Base-by-base conservation (phyloP, 2,888 invertebrate species). In the Orgyia antiqua region DNA sequence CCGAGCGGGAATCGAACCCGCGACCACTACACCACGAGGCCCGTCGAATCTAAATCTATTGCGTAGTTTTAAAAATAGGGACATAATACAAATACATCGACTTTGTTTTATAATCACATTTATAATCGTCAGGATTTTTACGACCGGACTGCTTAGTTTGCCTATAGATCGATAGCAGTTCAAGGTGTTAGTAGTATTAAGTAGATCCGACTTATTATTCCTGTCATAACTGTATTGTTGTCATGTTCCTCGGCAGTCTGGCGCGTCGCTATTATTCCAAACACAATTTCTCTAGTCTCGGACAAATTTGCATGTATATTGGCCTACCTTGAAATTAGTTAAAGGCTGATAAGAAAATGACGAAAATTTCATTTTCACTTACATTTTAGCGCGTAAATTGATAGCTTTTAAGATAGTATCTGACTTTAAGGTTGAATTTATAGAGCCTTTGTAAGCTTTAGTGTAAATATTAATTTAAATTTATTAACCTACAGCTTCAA, bases 281-380 rank as follows among this genome's bases (percentile, higher is more conserved):
- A 66, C 53, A 47, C 61, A 63, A 63, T 66, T 65, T 61, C 55
- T 42, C 45, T 36, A 37, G 51, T 54, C 57, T 52, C 33, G 28
- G 27, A 20, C 18, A 35, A 53, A 68, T 68, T 68, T 67, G 59
- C 68, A 68, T 68, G 52, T 64, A 60, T 68, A 67, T 68, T 64
- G 58, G 29, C 12, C 10, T 18, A 35, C 29, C 26, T 29, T 18
- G 29, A 18, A 29, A 29, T 27, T 31, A 28, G n/a, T 24, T n/a
- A 19, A 11, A 5, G 7, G 13, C 20, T 21, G 25, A 20, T 33
- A 33, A 29, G 24, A 20, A 17, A 13, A 7, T 8, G 10, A 10
- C 9, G 20, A 20, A 25, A 28, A 28, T 24, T 13, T 10, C 6
- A 32, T 10, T 27, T 32, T 27, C 11, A 13, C 9, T 4, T n/a